A percentile compares a stretch with the other conserved stretches of the same genome.
Evolutionary conservation across 2,113 vertebrate species (phyloP).

Genomic region (Mobula hypostoma): DNA sequence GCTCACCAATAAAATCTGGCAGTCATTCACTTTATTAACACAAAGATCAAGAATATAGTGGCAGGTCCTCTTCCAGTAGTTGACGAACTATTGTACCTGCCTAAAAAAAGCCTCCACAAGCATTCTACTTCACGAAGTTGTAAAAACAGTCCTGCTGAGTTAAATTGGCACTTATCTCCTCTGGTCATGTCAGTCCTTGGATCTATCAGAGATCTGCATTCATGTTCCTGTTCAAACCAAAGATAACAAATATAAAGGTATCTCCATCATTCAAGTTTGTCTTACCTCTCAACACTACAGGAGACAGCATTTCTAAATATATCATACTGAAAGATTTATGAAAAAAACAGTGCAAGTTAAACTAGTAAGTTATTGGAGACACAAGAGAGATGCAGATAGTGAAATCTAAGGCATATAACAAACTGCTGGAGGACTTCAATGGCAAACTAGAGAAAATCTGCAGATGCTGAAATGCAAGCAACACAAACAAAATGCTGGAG

Average conservation of each 20-base stretch:
- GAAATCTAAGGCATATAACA: no score
- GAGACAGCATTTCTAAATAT: not conserved
- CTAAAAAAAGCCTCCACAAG: no score
- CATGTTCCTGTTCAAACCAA: not conserved
- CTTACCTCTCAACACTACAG: not conserved
- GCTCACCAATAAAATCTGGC: not conserved
- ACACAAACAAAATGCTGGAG: no score
- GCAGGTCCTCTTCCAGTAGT: not conserved
- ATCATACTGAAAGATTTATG: not conserved
- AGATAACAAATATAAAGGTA: not conserved
- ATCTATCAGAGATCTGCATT: not conserved
- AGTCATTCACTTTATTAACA: not conserved
- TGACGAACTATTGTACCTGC: not conserved
- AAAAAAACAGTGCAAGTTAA: not conserved
- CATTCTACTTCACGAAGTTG: no score
- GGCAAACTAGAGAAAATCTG: no score
- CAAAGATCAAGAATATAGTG: not conserved
- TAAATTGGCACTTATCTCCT: not conserved
- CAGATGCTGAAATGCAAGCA: no score
- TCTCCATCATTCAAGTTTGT: not conserved
- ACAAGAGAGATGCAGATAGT: no score
- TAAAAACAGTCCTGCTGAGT: no score
- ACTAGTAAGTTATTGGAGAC: not conserved
- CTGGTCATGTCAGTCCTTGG: not conserved
- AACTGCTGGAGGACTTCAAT: no score